These are phyloP conservation scores for Apamea monoglypha DNA, from an alignment of 2,888 invertebrate genomes.

Conservation along the genomic window DNA sequence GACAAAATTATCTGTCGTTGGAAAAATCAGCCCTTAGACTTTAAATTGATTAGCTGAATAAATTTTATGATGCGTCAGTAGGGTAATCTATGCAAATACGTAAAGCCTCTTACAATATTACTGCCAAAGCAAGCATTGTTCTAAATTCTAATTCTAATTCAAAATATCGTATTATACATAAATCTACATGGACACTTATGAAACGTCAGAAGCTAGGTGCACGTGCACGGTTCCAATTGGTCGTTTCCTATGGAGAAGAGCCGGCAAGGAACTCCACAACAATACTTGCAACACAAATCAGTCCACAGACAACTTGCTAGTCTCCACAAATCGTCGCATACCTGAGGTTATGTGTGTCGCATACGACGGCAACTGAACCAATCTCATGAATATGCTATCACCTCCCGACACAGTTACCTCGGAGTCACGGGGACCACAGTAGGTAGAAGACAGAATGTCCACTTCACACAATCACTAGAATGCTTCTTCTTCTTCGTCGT, in stretches of 20 bases:
- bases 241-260: neutral
- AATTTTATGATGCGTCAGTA: no score
- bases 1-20: no score
- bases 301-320: conserved; percentile 19
- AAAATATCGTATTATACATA: neutral
- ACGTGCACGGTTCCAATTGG: neutral
- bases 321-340: conserved; percentile 48
- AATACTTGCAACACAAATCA: conserved; percentile 16
- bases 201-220: neutral
- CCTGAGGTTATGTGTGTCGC: conserved; percentile 59
- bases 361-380: conserved; percentile 28
- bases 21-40: no score
- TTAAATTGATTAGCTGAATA: no score
- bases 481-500: no score
- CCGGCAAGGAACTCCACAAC: neutral
- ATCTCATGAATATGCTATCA: conserved; percentile 71
- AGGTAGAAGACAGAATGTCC: conserved; percentile 18
- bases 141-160: neutral
- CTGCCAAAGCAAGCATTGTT: neutral
- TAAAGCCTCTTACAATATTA: no score
- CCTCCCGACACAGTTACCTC: conserved; percentile 68
- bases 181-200: neutral
- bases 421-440: conserved; percentile 1
- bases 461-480: neutral
- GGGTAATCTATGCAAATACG: no score